Evolutionary conservation across 2,888 invertebrate species (phyloP).

Genomic region (Eupelmus urozonus): DNA sequence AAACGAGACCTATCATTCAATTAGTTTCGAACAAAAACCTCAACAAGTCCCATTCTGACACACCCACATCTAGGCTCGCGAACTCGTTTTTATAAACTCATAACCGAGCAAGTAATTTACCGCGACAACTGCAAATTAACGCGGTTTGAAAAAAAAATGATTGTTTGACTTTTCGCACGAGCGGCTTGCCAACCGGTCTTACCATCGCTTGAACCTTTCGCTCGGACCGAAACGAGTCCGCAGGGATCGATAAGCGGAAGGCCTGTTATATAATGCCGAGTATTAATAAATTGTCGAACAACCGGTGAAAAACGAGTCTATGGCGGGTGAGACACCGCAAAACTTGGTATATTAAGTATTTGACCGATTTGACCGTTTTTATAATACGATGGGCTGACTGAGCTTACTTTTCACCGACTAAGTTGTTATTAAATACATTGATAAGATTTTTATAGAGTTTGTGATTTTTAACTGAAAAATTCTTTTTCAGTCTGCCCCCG

Average conservation of each 20-base stretch:
- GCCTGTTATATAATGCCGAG: slow-evolving; percentile 11
- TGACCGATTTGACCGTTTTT: background rate
- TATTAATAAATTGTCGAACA: slow-evolving; percentile 24
- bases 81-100: background rate
- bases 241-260: slow-evolving; percentile 41
- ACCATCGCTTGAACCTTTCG: background rate
- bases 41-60: no score
- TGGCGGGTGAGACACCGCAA: background rate
- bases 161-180: background rate
- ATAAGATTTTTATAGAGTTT: background rate
- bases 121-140: background rate
- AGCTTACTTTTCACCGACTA: background rate
- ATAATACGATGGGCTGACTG: background rate
- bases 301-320: background rate
- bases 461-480: background rate
- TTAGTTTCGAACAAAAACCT: no score
- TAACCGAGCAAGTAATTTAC: background rate
- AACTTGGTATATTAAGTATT: background rate
- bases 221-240: background rate
- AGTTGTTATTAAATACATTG: no score
- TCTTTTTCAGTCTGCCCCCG: background rate
- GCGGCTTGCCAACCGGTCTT: background rate
- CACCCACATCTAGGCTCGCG: background rate
- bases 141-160: background rate
- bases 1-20: no score